Conservation (phyloP, 2,797 vertebrate genomes). For the Amphiprion clarkii region DNA sequence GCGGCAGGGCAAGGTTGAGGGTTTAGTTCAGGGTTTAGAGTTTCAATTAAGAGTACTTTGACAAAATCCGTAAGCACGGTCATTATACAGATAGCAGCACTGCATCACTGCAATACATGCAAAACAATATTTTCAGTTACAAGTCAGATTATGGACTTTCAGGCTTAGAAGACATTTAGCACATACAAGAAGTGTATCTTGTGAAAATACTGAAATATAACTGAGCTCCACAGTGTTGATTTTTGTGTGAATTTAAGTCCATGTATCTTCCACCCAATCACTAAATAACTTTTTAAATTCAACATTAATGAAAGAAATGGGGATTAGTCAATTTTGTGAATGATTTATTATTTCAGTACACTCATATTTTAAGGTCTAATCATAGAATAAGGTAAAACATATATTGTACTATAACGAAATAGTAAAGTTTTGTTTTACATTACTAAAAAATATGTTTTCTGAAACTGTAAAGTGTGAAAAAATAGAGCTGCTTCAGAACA, state of each 20-base stretch:
- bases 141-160: not conserved
- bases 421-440: not conserved
- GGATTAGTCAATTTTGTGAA: not conserved
- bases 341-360: not conserved
- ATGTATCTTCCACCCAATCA: not conserved
- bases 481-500: not conserved
- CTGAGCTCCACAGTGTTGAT: not conserved
- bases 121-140: constrained; percentile 13
- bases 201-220: not conserved
- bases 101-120: not conserved
- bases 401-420: not conserved
- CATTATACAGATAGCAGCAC: constrained; percentile 32
- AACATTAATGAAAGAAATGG: no score
- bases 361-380: not conserved
- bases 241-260: not conserved
- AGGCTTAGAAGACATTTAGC: not conserved
- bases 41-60: constrained; percentile 32
- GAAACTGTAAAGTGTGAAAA: not conserved
- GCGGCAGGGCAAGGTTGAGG: not conserved
- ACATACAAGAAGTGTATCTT: not conserved
- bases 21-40: constrained; percentile 36
- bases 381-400: not conserved
- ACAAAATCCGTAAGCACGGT: constrained; percentile 33
- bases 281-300: not conserved
- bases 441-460: not conserved